Evolutionary conservation across 2,888 invertebrate species (phyloP).

Genomic region (Agrotis ipsilon): DNA sequence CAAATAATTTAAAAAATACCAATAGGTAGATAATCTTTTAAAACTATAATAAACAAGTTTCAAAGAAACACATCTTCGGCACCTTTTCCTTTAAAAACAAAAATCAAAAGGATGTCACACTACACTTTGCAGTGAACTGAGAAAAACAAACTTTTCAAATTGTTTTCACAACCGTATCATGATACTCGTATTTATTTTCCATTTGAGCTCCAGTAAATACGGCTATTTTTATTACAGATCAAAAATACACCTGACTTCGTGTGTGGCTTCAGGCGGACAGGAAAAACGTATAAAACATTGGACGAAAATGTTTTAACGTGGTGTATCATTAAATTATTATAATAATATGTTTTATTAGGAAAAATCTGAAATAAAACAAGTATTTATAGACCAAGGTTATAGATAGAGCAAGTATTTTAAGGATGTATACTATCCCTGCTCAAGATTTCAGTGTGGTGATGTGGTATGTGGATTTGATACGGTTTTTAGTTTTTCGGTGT

Average conservation of each 20-base stretch:
- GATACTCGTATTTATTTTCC: constrained; percentile 65
- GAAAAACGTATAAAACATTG: constrained; percentile 61
- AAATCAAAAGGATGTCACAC: constrained; percentile 39
- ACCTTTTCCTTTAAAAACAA: constrained; percentile 2
- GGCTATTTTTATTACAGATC: constrained; percentile 68
- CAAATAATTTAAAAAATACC: neutral
- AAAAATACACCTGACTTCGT: constrained; percentile 70
- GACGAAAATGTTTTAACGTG: constrained; percentile 25
- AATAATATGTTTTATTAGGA: neutral
- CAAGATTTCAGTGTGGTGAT: neutral
- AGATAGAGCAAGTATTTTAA: neutral
- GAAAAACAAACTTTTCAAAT: constrained; percentile 58
- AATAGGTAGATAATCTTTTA: too few species aligned
- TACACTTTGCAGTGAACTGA: constrained; percentile 38
- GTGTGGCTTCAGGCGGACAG: constrained; percentile 65
- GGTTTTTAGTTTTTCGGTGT: neutral
- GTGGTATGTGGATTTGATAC: too few species aligned
- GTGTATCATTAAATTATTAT: constrained; percentile 39
- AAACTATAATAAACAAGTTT: neutral
- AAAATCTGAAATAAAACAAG: neutral
- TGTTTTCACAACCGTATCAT: constrained; percentile 63
- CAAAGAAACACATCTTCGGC: neutral
- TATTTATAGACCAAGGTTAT: neutral
- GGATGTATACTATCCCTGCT: neutral
- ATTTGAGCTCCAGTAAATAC: constrained; percentile 66